Evolutionary conservation across 2,797 vertebrate species (phyloP), one percentile per base, ranked within the genome.

Genomic region (Poecilia velifera): DNA sequence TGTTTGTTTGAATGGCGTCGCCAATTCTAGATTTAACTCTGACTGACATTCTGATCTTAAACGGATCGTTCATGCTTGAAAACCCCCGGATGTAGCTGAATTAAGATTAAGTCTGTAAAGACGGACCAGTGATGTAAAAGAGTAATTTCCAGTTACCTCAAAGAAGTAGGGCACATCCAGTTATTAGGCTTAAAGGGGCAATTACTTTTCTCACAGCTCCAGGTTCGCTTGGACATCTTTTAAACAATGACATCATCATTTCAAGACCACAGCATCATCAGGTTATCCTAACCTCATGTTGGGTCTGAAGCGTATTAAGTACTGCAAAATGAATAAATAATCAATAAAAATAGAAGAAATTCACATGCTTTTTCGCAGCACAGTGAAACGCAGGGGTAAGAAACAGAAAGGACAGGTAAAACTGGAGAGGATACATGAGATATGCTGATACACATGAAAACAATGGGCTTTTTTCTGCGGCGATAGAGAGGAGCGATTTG

Each of bases 361-460:
- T 5, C 13, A 16, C 3, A 34, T 46, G 31, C 7, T 2, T 74
- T 41, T 74, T 53, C 3, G 18, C 25, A 28, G 43, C 68, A 53
- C 51, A 49, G 62, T 47, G 57, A 9, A 80, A 77, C 22, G 76
- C 57, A 57, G 47, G 45, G 16, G 75, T 43, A 77, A 76, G 70
- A 55, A 76, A 78, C 72, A 73, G 77, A 84, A 83, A 85, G 89
- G 78, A 80, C 84, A 89, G 87, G 88, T 86, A 82, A 80, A 84
- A 80, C 64, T 72, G 76, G 39, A 70, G 82, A 90, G 81, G 88
- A 92, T 78, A 90, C 86, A 90, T 46, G 85, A 94, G 94, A 95
- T 95, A 55, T 84, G 78, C 90, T 84, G 94, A 95, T 95, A 94
- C 78, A 91, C 86, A 74, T 84, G 88, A 93, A 93, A 93, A 96